Evolutionary conservation across 2,113 vertebrate genomes (phyloP), one percentile per base, ranked within the genome.

Genomic region (Carettochelys insculpta): DNA sequence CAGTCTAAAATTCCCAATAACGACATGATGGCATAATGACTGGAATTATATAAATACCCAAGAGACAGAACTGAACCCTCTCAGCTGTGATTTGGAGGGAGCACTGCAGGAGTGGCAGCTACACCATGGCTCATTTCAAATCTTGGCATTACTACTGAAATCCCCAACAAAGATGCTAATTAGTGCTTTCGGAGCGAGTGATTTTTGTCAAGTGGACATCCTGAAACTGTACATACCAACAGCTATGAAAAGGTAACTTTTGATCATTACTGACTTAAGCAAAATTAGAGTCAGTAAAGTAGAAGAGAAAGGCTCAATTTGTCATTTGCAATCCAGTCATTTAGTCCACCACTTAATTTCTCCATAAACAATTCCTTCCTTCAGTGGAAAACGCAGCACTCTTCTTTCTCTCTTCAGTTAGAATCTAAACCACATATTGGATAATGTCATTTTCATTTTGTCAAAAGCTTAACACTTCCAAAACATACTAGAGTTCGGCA

Each of bases 401-500:
- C 11, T 80, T 54, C 51, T 56, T 53, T 16, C 51, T 54, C 65
- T 86, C 31, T 71, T 45, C 78, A 77, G 41, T 19, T 79, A 89
- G 50, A 92, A 82, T 22, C 38, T 79, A 95, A 80, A 73, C 56
- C 71, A 87, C 3, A 20, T 68, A 38, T 22, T 11, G 80, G 68
- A 34, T 92, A 90, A 92, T 90, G 93, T 87, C 86, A 71, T 58
- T 92, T 94, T 56, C 93, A 95, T 95, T 96, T 92, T 95, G 95
- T 77, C 92, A 91, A 95, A 96, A 94, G 90, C 75, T 93, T 53
- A 77, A 17, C 38, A 9, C n/a, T 4, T 20, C 1, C 27, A 56
- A 58, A 92, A 82, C 82, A 83, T 54, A 34, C 24, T 12, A 45
- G 31, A 29, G 41, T 38, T 71, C n/a, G 50, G 52, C 68, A 47